A percentile compares a stretch with the other conserved stretches of the same genome.
Evolutionary conservation across 1,140 invertebrate genomes (phyloP).

Genomic region (Popillia japonica): DNA sequence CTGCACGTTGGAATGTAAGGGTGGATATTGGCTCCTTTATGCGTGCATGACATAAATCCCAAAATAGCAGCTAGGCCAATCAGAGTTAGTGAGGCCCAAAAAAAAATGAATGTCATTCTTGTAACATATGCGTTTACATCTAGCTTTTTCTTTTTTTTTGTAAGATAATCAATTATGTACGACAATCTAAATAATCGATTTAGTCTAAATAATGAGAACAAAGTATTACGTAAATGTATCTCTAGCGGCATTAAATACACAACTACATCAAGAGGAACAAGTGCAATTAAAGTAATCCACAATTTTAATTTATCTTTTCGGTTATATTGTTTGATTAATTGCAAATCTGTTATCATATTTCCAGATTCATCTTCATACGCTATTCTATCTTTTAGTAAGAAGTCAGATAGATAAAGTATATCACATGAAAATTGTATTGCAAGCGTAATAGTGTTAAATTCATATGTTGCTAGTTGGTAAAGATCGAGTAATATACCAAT

Average conservation of each 20-base stretch:
- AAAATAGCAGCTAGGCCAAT: constrained; percentile 11
- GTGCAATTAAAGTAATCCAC: constrained; percentile 26
- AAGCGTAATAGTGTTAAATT: neutral
- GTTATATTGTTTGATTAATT: constrained; percentile 11
- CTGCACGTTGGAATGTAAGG: neutral
- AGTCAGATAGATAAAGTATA: constrained; percentile 6
- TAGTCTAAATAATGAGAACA: neutral
- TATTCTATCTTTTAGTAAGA: constrained; percentile 10
- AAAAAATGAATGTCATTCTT: neutral
- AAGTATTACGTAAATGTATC: neutral
- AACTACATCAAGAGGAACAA: constrained; percentile 22
- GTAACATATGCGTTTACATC: constrained; percentile 18
- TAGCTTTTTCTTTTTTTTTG: constrained; percentile 15
- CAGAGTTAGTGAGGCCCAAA: neutral
- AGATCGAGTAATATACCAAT: constrained; percentile 22
- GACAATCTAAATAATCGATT: constrained; percentile 21
- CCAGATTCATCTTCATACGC: constrained; percentile 37
- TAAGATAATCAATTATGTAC: constrained; percentile 12
- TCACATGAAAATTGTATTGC: constrained; percentile 21
- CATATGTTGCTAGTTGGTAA: constrained; percentile 4
- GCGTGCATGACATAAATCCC: neutral
- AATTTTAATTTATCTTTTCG: constrained; percentile 5
- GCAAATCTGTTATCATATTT: constrained; percentile 20
- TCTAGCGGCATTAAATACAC: neutral
- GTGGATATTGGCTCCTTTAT: neutral